phyloP scores from a whole-genome alignment of 2,113 vertebrate genomes.

The Vireo altiloquus region DNA sequence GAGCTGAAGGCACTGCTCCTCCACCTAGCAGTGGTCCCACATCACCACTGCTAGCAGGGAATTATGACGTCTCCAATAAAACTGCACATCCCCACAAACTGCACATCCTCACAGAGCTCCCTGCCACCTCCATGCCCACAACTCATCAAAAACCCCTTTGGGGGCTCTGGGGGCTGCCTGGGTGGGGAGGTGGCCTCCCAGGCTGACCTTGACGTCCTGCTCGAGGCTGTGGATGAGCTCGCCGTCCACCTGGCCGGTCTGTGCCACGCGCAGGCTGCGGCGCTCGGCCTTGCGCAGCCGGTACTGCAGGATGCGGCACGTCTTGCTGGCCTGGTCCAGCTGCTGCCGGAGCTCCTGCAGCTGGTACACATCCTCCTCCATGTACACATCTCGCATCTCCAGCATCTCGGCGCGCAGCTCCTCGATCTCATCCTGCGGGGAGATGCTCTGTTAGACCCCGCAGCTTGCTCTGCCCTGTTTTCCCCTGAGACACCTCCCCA shows the following conservation, averaged over 20 bases:
- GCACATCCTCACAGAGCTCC: background rate
- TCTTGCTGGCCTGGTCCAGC: conserved; percentile 96
- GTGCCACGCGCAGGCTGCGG: conserved; percentile 90
- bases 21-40: too few relatives aligned
- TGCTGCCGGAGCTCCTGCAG: conserved; percentile 95
- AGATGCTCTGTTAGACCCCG: fast-evolving
- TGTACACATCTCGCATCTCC: conserved; percentile 98
- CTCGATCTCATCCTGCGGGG: conserved; percentile 91
- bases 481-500: fast-evolving
- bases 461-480: background rate
- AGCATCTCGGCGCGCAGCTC: conserved; percentile 97
- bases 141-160: background rate
- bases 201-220: conserved; percentile 93
- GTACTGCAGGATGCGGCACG: conserved; percentile 97
- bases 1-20: background rate
- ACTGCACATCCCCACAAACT: background rate
- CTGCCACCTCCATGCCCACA: fast-evolving
- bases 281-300: conserved; percentile 94
- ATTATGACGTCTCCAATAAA: fast-evolving
- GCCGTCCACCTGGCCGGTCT: conserved; percentile 92
- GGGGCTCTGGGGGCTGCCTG: background rate
- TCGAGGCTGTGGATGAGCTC: conserved; percentile 93
- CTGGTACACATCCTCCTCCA: conserved; percentile 98
- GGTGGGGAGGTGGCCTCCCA: background rate
- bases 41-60: fast-evolving